Percentiles rank a stretch among this genome's conserved stretches.
Evolutionary conservation across 2,797 vertebrate species (phyloP).

Genomic region (Lagorchestes hirsutus): DNA sequence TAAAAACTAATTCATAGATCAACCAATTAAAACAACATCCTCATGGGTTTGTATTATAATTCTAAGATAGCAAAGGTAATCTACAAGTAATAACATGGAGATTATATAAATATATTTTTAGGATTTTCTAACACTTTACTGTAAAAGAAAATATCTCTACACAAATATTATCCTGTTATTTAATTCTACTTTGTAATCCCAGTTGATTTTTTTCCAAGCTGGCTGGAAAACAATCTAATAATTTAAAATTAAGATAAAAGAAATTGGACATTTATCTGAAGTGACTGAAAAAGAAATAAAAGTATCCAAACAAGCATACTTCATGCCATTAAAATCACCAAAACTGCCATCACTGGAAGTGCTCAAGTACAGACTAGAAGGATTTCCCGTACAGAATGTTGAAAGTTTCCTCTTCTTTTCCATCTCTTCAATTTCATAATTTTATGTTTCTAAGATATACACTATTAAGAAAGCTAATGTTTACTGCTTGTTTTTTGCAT

Average conservation of each 20-base stretch:
- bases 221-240: conserved; percentile 17
- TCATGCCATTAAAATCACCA: conserved; percentile 23
- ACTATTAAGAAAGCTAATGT: neutral
- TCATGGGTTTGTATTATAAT: neutral
- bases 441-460: neutral
- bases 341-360: neutral
- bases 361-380: neutral
- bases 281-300: neutral
- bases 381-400: neutral
- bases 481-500: neutral
- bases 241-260: neutral
- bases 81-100: conserved; percentile 52
- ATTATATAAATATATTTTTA: conserved; percentile 8
- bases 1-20: neutral
- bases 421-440: neutral
- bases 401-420: neutral
- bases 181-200: conserved; percentile 42
- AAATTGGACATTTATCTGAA: neutral
- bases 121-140: conserved; percentile 32
- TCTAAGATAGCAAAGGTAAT: conserved; percentile 48
- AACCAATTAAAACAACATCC: neutral
- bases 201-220: conserved; percentile 14
- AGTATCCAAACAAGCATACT: neutral
- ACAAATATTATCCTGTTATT: conserved; percentile 50
- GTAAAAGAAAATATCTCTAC: conserved; percentile 19